These are phyloP conservation scores for Tragelaphus imberbis DNA, from an alignment of 2,113 vertebrate species.

Conservation along the genomic window DNA sequence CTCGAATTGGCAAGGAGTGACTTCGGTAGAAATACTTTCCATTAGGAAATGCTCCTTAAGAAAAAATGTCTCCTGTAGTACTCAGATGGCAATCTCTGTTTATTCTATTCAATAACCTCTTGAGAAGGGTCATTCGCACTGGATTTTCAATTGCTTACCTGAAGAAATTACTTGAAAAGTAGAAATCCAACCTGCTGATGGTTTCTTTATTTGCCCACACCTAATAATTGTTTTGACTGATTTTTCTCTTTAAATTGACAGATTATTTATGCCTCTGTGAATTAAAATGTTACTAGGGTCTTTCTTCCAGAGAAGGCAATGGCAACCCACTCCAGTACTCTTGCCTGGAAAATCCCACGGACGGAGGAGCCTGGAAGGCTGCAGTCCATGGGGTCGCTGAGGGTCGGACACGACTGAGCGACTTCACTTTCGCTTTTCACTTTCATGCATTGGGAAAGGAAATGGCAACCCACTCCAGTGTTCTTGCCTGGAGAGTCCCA, in stretches of 20 bases:
- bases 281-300: neutral
- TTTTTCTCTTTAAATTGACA: conserved; percentile 40
- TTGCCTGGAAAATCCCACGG: too few relatives aligned
- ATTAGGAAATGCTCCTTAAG: conserved; percentile 38
- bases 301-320: neutral
- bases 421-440: too few relatives aligned
- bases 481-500: too few relatives aligned
- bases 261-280: conserved; percentile 27
- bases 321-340: too few relatives aligned
- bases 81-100: neutral
- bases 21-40: neutral
- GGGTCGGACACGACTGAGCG: too few relatives aligned
- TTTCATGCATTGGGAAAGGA: too few relatives aligned
- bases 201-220: conserved; percentile 46
- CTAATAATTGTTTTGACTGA: conserved; percentile 43
- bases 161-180: conserved; percentile 42
- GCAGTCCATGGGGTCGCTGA: too few relatives aligned
- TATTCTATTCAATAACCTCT: conserved; percentile 16
- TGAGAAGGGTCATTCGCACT: neutral
- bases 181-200: conserved; percentile 21
- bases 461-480: too few relatives aligned
- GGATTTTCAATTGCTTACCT: conserved; percentile 37
- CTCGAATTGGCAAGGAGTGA: neutral
- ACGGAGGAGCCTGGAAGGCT: too few relatives aligned
- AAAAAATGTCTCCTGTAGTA: neutral